A percentile compares a stretch with the other conserved stretches of the same genome.
These are phyloP conservation scores for Tupiocoris notatus DNA, from an alignment of 2,888 invertebrate species.

Conservation along the genomic window DNA sequence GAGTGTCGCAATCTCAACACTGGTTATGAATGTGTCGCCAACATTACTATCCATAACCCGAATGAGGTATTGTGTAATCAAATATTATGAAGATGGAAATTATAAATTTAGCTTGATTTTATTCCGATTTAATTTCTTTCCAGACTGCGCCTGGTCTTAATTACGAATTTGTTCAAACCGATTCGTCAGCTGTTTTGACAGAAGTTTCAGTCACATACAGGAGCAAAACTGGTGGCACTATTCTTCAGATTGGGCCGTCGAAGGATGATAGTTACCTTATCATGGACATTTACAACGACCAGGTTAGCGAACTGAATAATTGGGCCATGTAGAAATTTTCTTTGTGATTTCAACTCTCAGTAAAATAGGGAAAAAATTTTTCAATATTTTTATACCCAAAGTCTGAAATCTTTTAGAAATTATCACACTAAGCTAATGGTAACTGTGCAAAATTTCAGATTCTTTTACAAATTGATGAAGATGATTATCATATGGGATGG, in stretches of 20 bases:
- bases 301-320: too few relatives aligned
- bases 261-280: slow-evolving; percentile 51
- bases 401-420: too few relatives aligned
- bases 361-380: too few relatives aligned
- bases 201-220: slow-evolving; percentile 58
- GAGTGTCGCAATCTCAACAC: slow-evolving; percentile 81
- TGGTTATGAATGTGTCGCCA: slow-evolving; percentile 88
- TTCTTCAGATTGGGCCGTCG: slow-evolving; percentile 64
- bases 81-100: too few relatives aligned
- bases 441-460: too few relatives aligned
- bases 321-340: too few relatives aligned
- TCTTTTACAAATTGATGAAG: too few relatives aligned
- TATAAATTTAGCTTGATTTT: too few relatives aligned
- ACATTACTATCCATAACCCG: slow-evolving; percentile 78
- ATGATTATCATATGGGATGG: too few relatives aligned
- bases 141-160: slow-evolving; percentile 43
- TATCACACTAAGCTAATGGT: too few relatives aligned
- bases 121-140: background rate
- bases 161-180: slow-evolving; percentile 47
- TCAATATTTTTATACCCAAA: too few relatives aligned
- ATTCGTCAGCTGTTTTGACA: slow-evolving; percentile 46
- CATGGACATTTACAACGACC: slow-evolving; percentile 49
- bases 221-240: slow-evolving; percentile 73
- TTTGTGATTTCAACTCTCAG: too few relatives aligned
- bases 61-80: slow-evolving; percentile 35